Base-by-base conservation (phyloP, 1,140 invertebrate species). In the Belonocnema kinseyi region DNA sequence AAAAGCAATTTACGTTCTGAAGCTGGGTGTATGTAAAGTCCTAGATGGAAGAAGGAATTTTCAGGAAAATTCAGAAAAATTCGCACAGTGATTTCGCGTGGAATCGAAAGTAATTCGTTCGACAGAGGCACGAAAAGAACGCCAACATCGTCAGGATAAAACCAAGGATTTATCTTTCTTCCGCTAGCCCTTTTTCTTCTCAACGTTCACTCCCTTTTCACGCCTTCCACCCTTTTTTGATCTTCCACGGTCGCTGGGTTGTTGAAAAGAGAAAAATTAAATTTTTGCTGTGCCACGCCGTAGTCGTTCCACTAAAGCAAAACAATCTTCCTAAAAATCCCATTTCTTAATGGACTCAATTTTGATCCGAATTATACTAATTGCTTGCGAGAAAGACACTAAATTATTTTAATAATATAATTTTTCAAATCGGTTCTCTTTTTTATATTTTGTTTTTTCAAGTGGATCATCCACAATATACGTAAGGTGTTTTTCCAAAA, bases 1-100 rank as follows among this genome's bases (percentile, higher is more conserved):
- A 74, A 77, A 72, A 79, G 78, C 78, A 66, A 79, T 79, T 79
- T 79, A 79, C 72, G 75, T 26, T 66, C 58, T 66, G 26, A 16
- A 33, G 26, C 16, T 66, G 40, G 21, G 58, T 66, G 21, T 66
- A 33, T 66, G 58, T 66, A 66, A 66, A 66, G 58, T 66, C 40
- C 58, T 66, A 26, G 58, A 66, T 33, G 58, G 21, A 13, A 61
- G 56, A 66, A 26, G 40, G 40, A 13, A 12, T 12, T 66, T 12
- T 21, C 40, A 26, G 58, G 40, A 66, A 33, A 33, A 73, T 12
- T 21, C 40, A 26, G 58, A n/a, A 66, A 33, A 33, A 73, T 46
- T 50, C 40, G 70, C 46, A 11, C n/a, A 33, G 26, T 72, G 46
- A 72, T 21, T 73, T 53, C 26, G 17, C 72, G 21, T 54, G 72